These are phyloP conservation scores for Notothenia coriiceps DNA, from an alignment of 2,113 vertebrate genomes.

Conservation along the genomic window DNA sequence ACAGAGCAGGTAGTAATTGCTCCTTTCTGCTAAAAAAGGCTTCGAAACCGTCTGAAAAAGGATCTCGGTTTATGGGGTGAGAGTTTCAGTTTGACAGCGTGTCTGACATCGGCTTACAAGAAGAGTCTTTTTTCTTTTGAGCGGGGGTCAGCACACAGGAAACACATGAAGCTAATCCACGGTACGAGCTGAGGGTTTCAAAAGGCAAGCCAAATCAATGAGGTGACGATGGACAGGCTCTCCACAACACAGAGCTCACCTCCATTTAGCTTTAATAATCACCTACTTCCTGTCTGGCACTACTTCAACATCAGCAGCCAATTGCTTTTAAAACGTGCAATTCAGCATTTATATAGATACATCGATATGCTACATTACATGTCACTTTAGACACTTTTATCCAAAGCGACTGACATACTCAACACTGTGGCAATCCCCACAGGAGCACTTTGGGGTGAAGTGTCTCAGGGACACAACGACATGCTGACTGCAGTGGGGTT, in stretches of 20 bases:
- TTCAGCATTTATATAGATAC: too few species aligned
- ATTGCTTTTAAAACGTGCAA: too few species aligned
- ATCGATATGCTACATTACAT: too few species aligned
- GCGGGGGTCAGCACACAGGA: slow-evolving; percentile 14
- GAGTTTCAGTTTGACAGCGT: slow-evolving; percentile 36
- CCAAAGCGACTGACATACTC: too few species aligned
- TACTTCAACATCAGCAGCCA: too few species aligned
- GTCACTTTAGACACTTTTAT: too few species aligned
- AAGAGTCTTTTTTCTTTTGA: too few species aligned
- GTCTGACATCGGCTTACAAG: not conserved
- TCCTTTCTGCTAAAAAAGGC: slow-evolving; percentile 55
- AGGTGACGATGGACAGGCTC: slow-evolving; percentile 18
- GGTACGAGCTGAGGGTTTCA: slow-evolving; percentile 11
- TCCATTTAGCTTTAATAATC: not conserved
- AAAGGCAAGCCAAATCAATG: slow-evolving; percentile 50
- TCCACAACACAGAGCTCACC: slow-evolving; percentile 11
- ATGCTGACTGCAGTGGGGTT: too few species aligned
- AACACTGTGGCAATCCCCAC: too few species aligned
- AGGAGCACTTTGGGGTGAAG: too few species aligned
- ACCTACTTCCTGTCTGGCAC: not conserved
- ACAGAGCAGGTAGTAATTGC: slow-evolving; percentile 69
- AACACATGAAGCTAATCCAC: slow-evolving; percentile 30
- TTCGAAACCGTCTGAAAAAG: slow-evolving; percentile 12
- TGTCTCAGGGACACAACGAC: too few species aligned
- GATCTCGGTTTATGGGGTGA: slow-evolving; percentile 15